phyloP scores from a whole-genome alignment of 2,797 vertebrate genomes.

The Pangasius krempfi region DNA sequence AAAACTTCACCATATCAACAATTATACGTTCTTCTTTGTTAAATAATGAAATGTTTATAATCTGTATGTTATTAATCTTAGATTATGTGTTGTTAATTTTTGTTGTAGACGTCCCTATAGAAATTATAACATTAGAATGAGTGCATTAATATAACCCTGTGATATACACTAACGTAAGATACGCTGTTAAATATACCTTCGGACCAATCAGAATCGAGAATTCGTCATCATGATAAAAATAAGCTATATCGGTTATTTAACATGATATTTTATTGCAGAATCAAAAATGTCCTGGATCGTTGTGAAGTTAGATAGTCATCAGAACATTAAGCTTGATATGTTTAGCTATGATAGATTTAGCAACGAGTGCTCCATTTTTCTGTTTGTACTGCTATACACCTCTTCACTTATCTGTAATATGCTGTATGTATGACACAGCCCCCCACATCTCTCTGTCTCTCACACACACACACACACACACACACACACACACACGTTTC shows the following conservation, averaged over 20 bases:
- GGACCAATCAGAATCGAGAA: neutral
- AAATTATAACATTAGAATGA: neutral
- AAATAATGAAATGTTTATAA: too few species aligned
- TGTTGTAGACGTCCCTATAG: neutral
- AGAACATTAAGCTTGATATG: neutral
- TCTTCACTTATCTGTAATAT: neutral
- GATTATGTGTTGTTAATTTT: neutral
- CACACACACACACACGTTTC: neutral
- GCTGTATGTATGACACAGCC: neutral
- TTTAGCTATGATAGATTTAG: neutral
- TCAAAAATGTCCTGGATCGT: neutral
- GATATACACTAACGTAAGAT: neutral
- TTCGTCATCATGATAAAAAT: neutral
- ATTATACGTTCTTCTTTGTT: too few species aligned
- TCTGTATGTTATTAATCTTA: neutral
- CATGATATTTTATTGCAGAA: neutral
- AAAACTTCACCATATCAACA: neutral
- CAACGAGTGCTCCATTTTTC: neutral
- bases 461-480: too few species aligned
- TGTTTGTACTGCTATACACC: neutral
- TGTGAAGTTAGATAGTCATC: neutral
- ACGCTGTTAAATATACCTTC: neutral
- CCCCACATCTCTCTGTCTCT: neutral
- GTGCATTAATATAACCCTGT: neutral
- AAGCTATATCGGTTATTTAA: neutral